These are phyloP conservation scores for Nowickia ferox DNA, from an alignment of 2,888 invertebrate genomes.

Conservation along the genomic window DNA sequence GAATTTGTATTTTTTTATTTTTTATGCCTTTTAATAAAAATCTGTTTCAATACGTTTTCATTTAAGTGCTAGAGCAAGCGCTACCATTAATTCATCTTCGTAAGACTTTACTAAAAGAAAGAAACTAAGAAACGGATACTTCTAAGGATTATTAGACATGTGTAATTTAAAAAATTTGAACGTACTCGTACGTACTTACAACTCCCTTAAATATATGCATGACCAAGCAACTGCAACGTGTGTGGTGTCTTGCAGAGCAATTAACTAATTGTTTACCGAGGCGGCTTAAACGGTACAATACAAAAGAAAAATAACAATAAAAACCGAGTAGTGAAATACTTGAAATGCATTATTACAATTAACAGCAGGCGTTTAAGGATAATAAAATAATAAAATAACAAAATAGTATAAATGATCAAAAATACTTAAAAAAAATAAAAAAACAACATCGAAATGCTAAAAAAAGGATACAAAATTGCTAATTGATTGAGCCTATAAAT, in stretches of 20 bases:
- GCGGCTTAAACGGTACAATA: constrained; percentile 56
- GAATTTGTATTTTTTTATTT: no score
- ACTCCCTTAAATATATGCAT: constrained; percentile 43
- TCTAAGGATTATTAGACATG: constrained; percentile 44
- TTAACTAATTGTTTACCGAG: constrained; percentile 63
- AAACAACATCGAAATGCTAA: constrained; percentile 40
- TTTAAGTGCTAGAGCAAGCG: no score
- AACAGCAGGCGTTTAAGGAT: constrained; percentile 68
- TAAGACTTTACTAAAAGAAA: background rate
- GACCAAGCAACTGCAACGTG: constrained; percentile 66
- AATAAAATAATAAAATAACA: constrained; percentile 64
- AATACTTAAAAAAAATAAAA: constrained; percentile 37
- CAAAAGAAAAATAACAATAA: constrained; percentile 51
- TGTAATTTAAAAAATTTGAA: background rate
- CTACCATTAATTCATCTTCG: no score
- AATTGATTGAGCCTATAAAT: constrained; percentile 55
- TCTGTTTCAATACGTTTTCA: no score
- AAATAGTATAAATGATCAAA: constrained; percentile 49
- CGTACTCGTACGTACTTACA: background rate
- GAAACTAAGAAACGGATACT: constrained; percentile 46
- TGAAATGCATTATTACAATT: constrained; percentile 38
- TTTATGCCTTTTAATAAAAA: no score
- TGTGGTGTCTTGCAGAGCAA: constrained; percentile 67
- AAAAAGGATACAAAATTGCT: constrained; percentile 60
- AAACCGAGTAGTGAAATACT: constrained; percentile 47